Evolutionary conservation across 1,140 invertebrate species (phyloP), one percentile per base, ranked within the genome.

Genomic region (Drosophila jambulina): DNA sequence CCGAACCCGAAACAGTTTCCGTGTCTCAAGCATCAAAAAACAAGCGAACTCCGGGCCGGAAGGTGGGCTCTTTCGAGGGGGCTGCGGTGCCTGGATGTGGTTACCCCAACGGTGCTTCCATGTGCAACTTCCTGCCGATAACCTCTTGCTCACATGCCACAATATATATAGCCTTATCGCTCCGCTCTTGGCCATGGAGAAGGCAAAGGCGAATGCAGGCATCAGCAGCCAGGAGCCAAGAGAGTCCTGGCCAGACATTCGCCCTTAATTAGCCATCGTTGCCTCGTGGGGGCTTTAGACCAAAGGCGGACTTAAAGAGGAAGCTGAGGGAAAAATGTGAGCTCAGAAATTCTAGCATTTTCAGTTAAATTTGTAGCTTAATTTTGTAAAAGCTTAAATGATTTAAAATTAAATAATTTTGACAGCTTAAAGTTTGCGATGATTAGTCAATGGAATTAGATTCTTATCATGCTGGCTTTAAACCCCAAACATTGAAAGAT

Each of bases 121-220:
- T 90, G 84, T 78, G 84, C 85, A 78, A 68, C 84, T 90, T 88
- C 84, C 84, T 78, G 81, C 57, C 78, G 84, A 90, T 88, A 88
- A 84, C 80, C 85, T 75, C 71, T 85, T 43, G 48, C 49, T 32
- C 45, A 56, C 67, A 60, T 60, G 45, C 25, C 59, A 64, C 25
- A 67, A 77, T 69, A 64, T 54, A 49, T 48, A 65, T 65, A 61
- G 57, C 82, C 75, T 88, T 87, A 88, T 84, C 67, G 77, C 48
- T 67, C n/a, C 53, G 54, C 86, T 88, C 80, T 80, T 80, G 63
- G 63, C 56, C 75, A 78, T 40, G 53, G 43, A 57, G 27, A 32
- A 75, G 60, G 27, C 25, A 42, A 65, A 53, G 71, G 34, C 34
- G 49, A 76, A 54, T 77, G 72, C 75, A 77, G 42, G 34, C 61